Evolutionary conservation across 1,140 invertebrate genomes (phyloP), one percentile per base, ranked within the genome.

Genomic region (Cydia fagiglandana): DNA sequence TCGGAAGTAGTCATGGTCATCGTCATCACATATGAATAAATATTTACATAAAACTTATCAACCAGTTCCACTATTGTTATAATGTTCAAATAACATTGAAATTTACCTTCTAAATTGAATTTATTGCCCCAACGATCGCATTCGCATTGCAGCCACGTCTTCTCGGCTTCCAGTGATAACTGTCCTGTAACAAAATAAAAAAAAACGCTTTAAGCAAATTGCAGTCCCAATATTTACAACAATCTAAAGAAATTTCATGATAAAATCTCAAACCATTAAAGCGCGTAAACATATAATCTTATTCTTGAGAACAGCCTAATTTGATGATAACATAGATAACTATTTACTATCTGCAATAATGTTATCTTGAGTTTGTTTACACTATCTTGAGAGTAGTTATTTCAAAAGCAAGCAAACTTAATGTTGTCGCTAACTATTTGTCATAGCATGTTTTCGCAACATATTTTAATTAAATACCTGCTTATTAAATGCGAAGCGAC

Each of bases 61-160:
- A 9, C 3, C 12, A 24, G 20, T 24, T 24, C 10, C 7, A 24
- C 7, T 24, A 24, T 24, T 20, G 13, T 68, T 4, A 64, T 64
- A 28, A 73, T 61, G 20, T 61, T 61, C 17, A 24, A 61, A 61
- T 50, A 74, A 45, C n/a, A 76, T 56, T 38, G 66, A 81, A 41
- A 90, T 93, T 94, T 94, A 97, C 96, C 96, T 96, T 96, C 96
- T 89, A 96, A 94, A 94, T 96, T 96, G 91, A 95, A 96, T 90
- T 95, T 96, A 81, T 96, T 94, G 81, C 96, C 96, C 96, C 96
- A 97, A 84, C 96, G 95, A 89, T 97, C 96, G 88, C 96, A 96
- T 93, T 98, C 97, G 88, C 96, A 97, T 90, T 97, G 96, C 83
- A 97, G 93, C 97, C 97, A 97, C 79, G 96, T 96, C 90, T 97